A percentile compares a stretch with the other conserved stretches of the same genome.
Evolutionary conservation across 2,113 vertebrate genomes (phyloP).

Genomic region (Raja brachyura): DNA sequence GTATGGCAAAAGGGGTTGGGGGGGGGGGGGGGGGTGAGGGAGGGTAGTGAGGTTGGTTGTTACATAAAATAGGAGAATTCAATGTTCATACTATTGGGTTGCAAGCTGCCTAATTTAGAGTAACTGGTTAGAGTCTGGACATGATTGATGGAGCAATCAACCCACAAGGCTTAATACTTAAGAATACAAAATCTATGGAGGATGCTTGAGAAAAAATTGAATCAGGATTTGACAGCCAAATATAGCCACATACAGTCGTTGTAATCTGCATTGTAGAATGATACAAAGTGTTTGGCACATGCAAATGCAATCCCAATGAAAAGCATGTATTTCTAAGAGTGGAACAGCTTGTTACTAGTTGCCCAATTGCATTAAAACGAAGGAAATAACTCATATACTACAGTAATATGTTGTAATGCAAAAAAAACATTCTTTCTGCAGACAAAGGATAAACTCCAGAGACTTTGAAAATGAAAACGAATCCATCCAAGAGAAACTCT

Average conservation of each 20-base stretch:
- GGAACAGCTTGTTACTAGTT: neutral
- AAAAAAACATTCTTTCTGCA: constrained; percentile 44
- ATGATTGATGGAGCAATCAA: neutral
- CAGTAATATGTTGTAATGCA: neutral
- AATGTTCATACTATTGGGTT: too few species aligned
- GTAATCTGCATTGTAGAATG: constrained; percentile 41
- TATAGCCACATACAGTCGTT: neutral
- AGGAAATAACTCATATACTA: neutral
- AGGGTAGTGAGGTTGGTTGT: too few species aligned
- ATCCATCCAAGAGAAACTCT: constrained; percentile 87
- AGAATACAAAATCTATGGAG: neutral
- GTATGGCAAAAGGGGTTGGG: too few species aligned
- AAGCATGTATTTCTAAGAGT: neutral
- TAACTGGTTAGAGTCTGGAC: neutral
- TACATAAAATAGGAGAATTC: too few species aligned
- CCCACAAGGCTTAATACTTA: neutral
- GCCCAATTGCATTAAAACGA: neutral
- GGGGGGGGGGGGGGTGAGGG: too few species aligned
- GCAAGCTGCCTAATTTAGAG: too few species aligned
- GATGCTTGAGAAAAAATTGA: neutral
- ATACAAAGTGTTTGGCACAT: constrained; percentile 42
- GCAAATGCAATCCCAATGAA: neutral
- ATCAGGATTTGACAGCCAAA: neutral
- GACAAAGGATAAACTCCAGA: constrained; percentile 72
- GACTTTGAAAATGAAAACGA: constrained; percentile 67